Base-by-base conservation (phyloP, 2,888 invertebrate species). In the Norana najaformis region DNA sequence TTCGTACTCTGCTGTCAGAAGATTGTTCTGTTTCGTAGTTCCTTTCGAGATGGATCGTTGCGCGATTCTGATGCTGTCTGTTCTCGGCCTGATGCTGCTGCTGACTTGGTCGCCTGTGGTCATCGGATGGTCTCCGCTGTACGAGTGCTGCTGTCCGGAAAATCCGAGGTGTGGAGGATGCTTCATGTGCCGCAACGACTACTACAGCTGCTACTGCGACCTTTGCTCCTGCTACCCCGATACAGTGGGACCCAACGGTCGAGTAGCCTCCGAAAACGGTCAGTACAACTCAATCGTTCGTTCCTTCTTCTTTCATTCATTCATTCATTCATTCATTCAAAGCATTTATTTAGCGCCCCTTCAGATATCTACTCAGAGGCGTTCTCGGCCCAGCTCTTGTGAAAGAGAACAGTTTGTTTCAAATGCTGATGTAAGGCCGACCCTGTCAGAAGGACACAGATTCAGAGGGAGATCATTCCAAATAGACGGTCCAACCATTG, bases 151-250 rank as follows among this genome's bases (percentile, higher is more conserved):
- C 35, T 90, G 90, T 34, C 90, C 69, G 38, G 82, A 90, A 20
- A 90, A 90, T 39, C 90, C 90, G 37, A 53, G 34, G 20, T 90
- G 90, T 38, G 47, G n/a, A 23, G 82, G 83, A 23, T 88, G 90
- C 47, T 90, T 69, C 82, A 53, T 53, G n/a, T 90, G 90, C 69
- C 39, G 82, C 14, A 90, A 90, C 83, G 53, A 16, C 34, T 47
- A 88, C 11, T 90, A 41, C 88, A 88, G 53, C 88, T 90, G 90
- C 88, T 90, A 89, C 82, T 90, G 90, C 69, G 88, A 90, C 88
- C 34, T 34, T 11, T 90, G 90, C 37, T 89, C 90, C 83, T 90
- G 90, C 38, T 90, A 90, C 53, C 82, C 90, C 1, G 88, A 90
- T 47, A 88, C 20, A 30, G 37, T 34, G 35, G n/a, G 14, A n/a